phyloP scores from a whole-genome alignment of 2,888 invertebrate species.

The Acleris sparsana region DNA sequence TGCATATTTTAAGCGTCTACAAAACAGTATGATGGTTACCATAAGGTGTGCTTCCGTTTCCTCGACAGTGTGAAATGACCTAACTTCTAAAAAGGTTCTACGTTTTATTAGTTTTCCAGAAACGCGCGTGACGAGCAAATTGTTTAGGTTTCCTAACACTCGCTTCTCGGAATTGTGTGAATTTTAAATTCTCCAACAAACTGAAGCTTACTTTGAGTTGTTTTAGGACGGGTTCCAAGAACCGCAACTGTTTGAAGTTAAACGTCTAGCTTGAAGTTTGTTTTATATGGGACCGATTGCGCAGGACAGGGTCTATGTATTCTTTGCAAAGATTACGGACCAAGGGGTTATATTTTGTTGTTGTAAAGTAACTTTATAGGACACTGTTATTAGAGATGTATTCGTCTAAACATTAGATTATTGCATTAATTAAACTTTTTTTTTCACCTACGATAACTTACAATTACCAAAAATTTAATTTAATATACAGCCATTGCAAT shows the following conservation, averaged over 20 bases:
- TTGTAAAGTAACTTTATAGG: too few species aligned
- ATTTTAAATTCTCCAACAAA: conserved; percentile 33
- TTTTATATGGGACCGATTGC: not conserved
- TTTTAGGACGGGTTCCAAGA: conserved; percentile 22
- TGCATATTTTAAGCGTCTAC: too few species aligned
- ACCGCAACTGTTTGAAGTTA: conserved; percentile 2
- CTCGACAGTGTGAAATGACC: not conserved
- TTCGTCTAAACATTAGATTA: too few species aligned
- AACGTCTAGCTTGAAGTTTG: not conserved
- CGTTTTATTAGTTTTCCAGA: conserved; percentile 24
- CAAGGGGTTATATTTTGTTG: too few species aligned
- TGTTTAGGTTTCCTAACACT: conserved; percentile 22
- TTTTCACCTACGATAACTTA: too few species aligned
- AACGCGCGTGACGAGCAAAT: conserved; percentile 33
- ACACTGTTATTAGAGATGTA: too few species aligned
- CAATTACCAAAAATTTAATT: too few species aligned
- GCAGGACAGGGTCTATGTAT: too few species aligned
- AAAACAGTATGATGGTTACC: too few species aligned
- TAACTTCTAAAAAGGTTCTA: not conserved
- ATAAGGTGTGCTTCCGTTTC: not conserved
- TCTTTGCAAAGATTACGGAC: too few species aligned
- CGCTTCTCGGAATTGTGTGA: conserved; percentile 26
- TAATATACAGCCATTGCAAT: too few species aligned
- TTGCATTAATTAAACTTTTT: too few species aligned
- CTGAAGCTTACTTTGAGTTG: conserved; percentile 29